Conservation (phyloP, 2,113 vertebrate species). For the Prionailurus bengalensis region DNA sequence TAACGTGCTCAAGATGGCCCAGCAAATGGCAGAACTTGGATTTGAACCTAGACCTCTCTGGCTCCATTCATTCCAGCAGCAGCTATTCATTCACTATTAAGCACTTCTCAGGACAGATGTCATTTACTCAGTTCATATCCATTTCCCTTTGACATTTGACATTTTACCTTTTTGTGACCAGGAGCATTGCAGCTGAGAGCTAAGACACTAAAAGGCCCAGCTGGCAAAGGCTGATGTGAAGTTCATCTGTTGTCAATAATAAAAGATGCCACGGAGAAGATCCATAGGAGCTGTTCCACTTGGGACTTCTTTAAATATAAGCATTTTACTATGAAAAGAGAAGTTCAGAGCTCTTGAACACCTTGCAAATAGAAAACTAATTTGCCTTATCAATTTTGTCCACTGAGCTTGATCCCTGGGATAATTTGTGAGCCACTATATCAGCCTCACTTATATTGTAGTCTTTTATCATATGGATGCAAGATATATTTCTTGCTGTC, state of each 20-base stretch:
- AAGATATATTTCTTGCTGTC: constrained; percentile 73
- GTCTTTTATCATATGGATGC: constrained; percentile 75
- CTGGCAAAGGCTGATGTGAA: neutral
- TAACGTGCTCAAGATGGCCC: neutral
- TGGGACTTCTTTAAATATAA: constrained; percentile 45
- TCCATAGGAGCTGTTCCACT: neutral
- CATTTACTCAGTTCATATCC: neutral
- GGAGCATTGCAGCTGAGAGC: neutral
- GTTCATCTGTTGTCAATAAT: constrained; percentile 50
- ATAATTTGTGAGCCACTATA: constrained; percentile 72
- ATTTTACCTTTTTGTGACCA: constrained; percentile 25
- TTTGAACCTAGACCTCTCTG: constrained; percentile 48
- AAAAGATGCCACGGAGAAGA: neutral
- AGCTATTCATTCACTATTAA: neutral
- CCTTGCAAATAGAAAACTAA: constrained; percentile 76
- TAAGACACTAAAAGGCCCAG: neutral
- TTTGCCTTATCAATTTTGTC: constrained; percentile 76
- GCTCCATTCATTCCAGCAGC: neutral
- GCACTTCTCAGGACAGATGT: constrained; percentile 17
- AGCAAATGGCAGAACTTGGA: neutral
- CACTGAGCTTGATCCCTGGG: constrained; percentile 56
- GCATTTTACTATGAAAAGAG: constrained; percentile 58
- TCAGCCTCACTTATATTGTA: constrained; percentile 61
- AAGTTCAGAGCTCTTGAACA: constrained; percentile 52
- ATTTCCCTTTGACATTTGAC: constrained; percentile 29